These are phyloP conservation scores for Drosophila meridionalis DNA, from an alignment of 2,888 invertebrate genomes.

Conservation along the genomic window DNA sequence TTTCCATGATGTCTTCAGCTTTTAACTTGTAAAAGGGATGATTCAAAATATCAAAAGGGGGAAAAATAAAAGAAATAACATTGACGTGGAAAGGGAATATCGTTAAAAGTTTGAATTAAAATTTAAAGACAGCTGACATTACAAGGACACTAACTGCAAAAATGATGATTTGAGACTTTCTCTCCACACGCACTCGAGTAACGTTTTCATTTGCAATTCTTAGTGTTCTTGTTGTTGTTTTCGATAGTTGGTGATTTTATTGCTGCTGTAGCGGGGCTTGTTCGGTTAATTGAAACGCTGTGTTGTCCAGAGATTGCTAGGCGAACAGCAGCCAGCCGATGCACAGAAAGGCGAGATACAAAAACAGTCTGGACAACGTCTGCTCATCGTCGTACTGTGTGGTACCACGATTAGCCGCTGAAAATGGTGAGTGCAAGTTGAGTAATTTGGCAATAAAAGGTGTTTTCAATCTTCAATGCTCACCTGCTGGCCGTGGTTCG, in stretches of 20 bases:
- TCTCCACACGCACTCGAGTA: not conserved
- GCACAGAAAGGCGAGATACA: slow-evolving; percentile 96
- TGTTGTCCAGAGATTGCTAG: slow-evolving; percentile 84
- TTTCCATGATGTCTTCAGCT: slow-evolving; percentile 17
- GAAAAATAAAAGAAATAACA: not conserved
- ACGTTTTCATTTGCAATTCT: slow-evolving; percentile 2
- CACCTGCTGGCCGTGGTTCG: slow-evolving; percentile 90
- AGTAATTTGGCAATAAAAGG: not conserved
- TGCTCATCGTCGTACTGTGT: slow-evolving; percentile 96
- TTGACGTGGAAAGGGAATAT: not conserved
- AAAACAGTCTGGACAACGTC: slow-evolving; percentile 95
- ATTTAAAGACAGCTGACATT: slow-evolving; percentile 34
- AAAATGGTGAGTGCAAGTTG: not conserved
- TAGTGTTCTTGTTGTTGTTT: not conserved
- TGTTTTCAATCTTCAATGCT: not conserved
- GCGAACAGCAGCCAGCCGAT: slow-evolving; percentile 96
- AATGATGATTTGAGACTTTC: slow-evolving; percentile 7
- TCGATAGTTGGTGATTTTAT: not conserved
- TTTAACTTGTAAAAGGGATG: slow-evolving; percentile 24
- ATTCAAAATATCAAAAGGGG: slow-evolving; percentile 21
- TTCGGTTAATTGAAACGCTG: slow-evolving; percentile 10
- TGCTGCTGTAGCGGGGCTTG: slow-evolving; percentile 2
- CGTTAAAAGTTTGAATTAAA: slow-evolving; percentile 5
- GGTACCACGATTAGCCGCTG: slow-evolving; percentile 88
- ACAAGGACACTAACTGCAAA: slow-evolving; percentile 31